phyloP scores from a whole-genome alignment of 2,113 vertebrate genomes.

The Anser brachyrhynchus region DNA sequence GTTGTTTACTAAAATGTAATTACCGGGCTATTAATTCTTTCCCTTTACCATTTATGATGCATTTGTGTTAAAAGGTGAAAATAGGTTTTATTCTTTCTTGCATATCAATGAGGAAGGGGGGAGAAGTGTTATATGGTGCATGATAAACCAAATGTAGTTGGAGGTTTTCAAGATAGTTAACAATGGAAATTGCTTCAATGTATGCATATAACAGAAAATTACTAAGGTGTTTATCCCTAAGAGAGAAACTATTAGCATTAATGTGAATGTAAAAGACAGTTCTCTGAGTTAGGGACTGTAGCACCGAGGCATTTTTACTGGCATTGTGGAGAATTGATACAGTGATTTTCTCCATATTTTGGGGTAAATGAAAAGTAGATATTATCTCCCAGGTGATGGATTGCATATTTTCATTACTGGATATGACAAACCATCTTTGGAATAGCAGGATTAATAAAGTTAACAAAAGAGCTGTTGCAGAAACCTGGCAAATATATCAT shows the following conservation, averaged over 20 bases:
- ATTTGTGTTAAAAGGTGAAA: slow-evolving; percentile 59
- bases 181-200: slow-evolving; percentile 44
- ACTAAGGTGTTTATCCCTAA: slow-evolving; percentile 38
- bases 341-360: neutral
- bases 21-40: slow-evolving; percentile 26
- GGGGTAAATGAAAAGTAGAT: neutral
- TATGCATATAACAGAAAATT: slow-evolving; percentile 59
- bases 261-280: slow-evolving; percentile 38
- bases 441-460: slow-evolving; percentile 16
- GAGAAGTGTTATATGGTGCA: neutral
- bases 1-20: slow-evolving; percentile 57
- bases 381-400: neutral
- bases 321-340: neutral
- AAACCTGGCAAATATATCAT: neutral
- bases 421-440: neutral
- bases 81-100: slow-evolving; percentile 16
- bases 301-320: neutral
- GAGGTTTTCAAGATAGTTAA: slow-evolving; percentile 35
- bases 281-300: neutral
- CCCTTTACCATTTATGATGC: slow-evolving; percentile 35
- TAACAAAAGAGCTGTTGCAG: neutral
- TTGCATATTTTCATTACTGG: neutral
- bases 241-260: slow-evolving; percentile 42
- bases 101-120: neutral
- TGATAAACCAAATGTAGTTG: slow-evolving; percentile 15